Percentiles rank a stretch among this genome's conserved stretches.
phyloP scores from a whole-genome alignment of 2,888 invertebrate species.

The Lysandra bellargus region DNA sequence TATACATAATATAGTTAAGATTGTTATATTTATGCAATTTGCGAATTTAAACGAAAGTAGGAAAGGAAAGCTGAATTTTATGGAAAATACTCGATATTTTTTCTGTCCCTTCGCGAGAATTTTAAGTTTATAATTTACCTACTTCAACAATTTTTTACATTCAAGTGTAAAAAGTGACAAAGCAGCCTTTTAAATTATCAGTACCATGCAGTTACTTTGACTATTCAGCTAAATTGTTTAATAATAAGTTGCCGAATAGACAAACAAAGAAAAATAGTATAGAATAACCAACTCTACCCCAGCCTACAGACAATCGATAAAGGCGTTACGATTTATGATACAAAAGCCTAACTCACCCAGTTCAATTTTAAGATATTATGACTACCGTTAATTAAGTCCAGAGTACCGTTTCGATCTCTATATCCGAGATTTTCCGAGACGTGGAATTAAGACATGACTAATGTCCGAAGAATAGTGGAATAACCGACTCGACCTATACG shows the following conservation, averaged over 20 bases:
- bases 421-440: neutral
- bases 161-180: neutral
- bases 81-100: neutral
- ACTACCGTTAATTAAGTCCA: neutral
- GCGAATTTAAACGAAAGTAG: neutral
- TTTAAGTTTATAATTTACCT: neutral
- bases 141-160: neutral
- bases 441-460: conserved; percentile 17
- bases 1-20: neutral
- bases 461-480: conserved; percentile 1
- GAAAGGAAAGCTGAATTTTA: too few species aligned
- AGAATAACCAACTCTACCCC: too few species aligned
- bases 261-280: too few species aligned
- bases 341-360: neutral
- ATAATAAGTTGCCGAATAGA: too few species aligned
- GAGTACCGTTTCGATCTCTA: neutral
- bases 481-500: neutral
- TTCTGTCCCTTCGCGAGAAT: neutral
- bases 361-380: neutral
- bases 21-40: neutral
- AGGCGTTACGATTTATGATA: neutral
- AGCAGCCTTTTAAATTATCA: neutral
- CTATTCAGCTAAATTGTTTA: too few species aligned
- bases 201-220: neutral
- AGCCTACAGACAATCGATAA: too few species aligned